These are phyloP conservation scores for Encarsia formosa DNA, from an alignment of 2,888 invertebrate species.

Conservation along the genomic window DNA sequence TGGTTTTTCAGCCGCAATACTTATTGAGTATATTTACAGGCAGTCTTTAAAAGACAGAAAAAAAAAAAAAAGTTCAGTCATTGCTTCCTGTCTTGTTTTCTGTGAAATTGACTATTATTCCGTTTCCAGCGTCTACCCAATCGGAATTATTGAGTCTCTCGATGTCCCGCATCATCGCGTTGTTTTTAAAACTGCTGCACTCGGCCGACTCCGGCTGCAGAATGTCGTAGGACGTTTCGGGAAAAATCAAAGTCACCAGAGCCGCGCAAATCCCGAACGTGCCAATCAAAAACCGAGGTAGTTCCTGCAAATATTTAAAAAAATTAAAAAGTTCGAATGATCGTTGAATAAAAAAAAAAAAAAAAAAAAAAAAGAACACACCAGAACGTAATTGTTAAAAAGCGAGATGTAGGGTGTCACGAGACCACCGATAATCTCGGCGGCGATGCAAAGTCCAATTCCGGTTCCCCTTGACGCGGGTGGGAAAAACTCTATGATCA, in stretches of 20 bases:
- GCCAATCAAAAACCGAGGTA: constrained; percentile 28
- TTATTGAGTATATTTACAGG: constrained; percentile 24
- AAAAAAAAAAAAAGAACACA: not conserved
- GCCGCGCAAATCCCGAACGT: constrained; percentile 36
- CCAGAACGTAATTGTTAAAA: constrained; percentile 5
- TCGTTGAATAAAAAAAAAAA: not conserved
- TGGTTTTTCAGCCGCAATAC: constrained; percentile 23
- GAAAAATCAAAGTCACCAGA: constrained; percentile 34
- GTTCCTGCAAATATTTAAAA: constrained; percentile 27
- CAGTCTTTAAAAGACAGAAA: constrained; percentile 6
- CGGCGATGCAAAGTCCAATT: constrained; percentile 52
- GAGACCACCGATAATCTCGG: constrained; percentile 52
- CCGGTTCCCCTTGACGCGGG: constrained; percentile 48
- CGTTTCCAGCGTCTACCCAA: constrained; percentile 46
- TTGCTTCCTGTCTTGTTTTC: constrained; percentile 9
- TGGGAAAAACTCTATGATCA: constrained; percentile 48
- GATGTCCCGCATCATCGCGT: too few relatives aligned
- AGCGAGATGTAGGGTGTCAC: constrained; percentile 10
- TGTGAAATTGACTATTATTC: constrained; percentile 43
- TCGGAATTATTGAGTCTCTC: too few relatives aligned
- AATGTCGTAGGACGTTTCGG: constrained; percentile 36
- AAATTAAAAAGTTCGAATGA: not conserved
- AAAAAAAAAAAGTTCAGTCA: constrained; percentile 1
- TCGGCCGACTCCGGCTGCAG: constrained; percentile 39
- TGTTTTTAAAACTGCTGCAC: too few relatives aligned